Conservation (phyloP, 2,888 invertebrate species). For the Andrena chrysosceles region DNA sequence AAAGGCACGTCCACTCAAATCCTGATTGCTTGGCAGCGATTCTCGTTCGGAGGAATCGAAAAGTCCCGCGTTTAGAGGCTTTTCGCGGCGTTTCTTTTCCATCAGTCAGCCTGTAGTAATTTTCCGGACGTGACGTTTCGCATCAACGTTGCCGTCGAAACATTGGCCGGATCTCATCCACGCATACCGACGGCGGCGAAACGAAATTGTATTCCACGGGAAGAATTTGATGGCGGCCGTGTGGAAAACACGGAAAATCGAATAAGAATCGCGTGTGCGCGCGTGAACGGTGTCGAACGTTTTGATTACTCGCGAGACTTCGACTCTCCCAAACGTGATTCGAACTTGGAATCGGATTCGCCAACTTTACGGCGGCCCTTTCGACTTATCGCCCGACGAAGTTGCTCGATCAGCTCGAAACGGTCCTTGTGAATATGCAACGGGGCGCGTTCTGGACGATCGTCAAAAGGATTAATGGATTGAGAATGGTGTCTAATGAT, state of each 20-base stretch:
- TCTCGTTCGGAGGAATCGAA: background rate
- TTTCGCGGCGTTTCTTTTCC: slow-evolving; percentile 10
- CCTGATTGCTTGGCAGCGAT: background rate
- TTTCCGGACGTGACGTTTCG: slow-evolving; percentile 29
- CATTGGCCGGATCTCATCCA: slow-evolving; percentile 14
- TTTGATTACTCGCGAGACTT: slow-evolving; percentile 69
- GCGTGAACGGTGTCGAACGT: slow-evolving; percentile 39
- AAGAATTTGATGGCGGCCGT: slow-evolving; percentile 37
- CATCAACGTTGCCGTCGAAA: slow-evolving; percentile 11
- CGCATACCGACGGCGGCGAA: slow-evolving; percentile 3
- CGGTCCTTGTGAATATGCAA: background rate
- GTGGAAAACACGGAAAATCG: slow-evolving; percentile 45
- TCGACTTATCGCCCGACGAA: slow-evolving; percentile 16
- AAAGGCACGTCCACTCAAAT: background rate
- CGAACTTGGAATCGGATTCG: slow-evolving; percentile 63
- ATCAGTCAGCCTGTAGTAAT: slow-evolving; percentile 22
- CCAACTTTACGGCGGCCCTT: slow-evolving; percentile 50
- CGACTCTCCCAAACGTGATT: slow-evolving; percentile 64
- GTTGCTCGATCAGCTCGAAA: background rate
- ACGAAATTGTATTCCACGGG: slow-evolving; percentile 41
- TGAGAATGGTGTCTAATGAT: background rate
- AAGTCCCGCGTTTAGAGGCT: background rate
- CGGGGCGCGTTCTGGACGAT: background rate
- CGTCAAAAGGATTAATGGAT: background rate
- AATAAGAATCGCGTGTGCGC: slow-evolving; percentile 55